Percentiles rank a stretch among this genome's conserved stretches.
Conservation (phyloP, 2,113 vertebrate species). For the Microtus richardsoni region DNA sequence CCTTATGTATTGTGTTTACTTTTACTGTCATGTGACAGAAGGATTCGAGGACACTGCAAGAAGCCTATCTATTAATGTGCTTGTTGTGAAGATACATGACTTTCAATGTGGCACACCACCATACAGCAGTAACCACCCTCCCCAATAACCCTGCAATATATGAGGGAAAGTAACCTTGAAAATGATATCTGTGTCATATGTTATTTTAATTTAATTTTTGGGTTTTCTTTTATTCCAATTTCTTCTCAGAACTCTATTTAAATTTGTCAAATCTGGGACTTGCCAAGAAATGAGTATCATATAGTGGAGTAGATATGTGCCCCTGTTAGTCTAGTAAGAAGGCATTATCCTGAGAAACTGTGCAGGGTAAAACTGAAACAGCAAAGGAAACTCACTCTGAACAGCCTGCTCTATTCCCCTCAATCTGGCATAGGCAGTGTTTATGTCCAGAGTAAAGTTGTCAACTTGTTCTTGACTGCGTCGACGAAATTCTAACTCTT, state of each 20-base stretch:
- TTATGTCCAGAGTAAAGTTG: conserved; percentile 97
- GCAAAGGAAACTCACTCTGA: conserved; percentile 90
- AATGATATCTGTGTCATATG: not conserved
- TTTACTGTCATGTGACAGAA: not conserved
- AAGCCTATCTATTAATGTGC: not conserved
- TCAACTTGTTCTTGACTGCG: conserved; percentile 96
- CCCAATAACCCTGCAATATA: not conserved
- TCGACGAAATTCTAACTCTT: conserved; percentile 93
- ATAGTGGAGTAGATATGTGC: not conserved
- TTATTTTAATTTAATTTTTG: conserved; percentile 26
- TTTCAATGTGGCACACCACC: not conserved
- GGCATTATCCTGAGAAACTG: not conserved
- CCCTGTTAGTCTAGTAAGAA: not conserved
- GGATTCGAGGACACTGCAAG: not conserved
- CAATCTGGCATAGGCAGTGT: conserved; percentile 94
- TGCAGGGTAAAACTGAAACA: not conserved
- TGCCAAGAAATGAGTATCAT: not conserved
- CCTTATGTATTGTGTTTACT: not conserved
- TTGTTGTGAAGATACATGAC: not conserved
- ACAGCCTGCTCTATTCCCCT: conserved; percentile 97
- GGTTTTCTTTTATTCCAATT: not conserved
- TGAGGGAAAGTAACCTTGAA: not conserved
- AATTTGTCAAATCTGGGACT: not conserved
- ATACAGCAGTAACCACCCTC: not conserved
- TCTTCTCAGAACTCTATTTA: not conserved